Percentiles rank a stretch among this genome's conserved stretches.
phyloP scores from a whole-genome alignment of 1,140 invertebrate genomes.

The Pseudachorutes palmiensis region DNA sequence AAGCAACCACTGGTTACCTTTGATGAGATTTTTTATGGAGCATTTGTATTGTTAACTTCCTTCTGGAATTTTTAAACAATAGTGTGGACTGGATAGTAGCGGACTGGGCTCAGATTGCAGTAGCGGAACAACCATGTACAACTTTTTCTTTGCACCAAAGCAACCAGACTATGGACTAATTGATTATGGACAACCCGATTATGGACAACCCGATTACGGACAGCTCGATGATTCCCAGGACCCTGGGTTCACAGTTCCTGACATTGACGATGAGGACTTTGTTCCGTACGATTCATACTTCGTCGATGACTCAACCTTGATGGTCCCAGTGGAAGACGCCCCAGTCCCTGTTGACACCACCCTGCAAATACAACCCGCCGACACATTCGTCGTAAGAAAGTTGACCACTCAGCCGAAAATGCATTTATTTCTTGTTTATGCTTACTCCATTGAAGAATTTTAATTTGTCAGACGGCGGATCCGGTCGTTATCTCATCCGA shows the following conservation, averaged over 20 bases:
- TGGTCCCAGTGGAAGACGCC: too few relatives aligned
- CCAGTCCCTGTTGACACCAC: background rate
- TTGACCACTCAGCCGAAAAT: background rate
- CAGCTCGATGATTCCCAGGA: background rate
- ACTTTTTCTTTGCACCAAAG: background rate
- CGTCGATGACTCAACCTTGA: too few relatives aligned
- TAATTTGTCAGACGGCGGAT: background rate
- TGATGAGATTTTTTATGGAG: too few relatives aligned
- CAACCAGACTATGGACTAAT: background rate
- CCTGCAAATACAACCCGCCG: background rate
- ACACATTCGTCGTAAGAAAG: constrained; percentile 2
- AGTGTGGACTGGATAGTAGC: background rate
- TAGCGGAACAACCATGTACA: background rate
- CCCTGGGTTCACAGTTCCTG: background rate
- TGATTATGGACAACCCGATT: background rate
- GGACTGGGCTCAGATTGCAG: background rate
- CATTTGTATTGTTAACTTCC: too few relatives aligned
- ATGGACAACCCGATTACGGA: background rate
- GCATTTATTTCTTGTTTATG: background rate
- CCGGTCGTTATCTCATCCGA: background rate
- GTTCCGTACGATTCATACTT: too few relatives aligned
- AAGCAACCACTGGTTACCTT: background rate
- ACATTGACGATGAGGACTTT: background rate
- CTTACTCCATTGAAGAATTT: background rate
- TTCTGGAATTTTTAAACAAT: too few relatives aligned